These are phyloP conservation scores for Chaitophorus viminalis DNA, from an alignment of 2,888 invertebrate genomes.

Conservation along the genomic window DNA sequence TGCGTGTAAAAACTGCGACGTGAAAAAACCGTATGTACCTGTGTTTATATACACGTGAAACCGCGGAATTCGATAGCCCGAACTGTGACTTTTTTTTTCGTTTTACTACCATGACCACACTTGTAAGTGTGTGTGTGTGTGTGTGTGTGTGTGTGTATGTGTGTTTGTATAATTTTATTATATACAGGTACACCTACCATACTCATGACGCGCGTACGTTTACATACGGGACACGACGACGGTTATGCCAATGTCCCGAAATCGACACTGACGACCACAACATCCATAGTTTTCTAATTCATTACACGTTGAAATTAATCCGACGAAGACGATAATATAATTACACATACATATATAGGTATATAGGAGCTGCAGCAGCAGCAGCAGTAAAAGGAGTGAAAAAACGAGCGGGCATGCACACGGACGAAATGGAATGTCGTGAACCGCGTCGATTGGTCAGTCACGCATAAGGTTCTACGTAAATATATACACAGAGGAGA, in stretches of 20 bases:
- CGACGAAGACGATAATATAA: constrained; percentile 38
- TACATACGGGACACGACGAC: background rate
- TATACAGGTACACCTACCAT: background rate
- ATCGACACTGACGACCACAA: constrained; percentile 55
- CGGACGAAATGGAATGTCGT: constrained; percentile 17
- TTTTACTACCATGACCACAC: background rate
- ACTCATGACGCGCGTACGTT: background rate
- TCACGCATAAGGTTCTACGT: constrained; percentile 14
- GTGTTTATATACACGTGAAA: background rate
- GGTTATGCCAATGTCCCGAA: constrained; percentile 33
- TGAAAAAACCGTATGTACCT: background rate
- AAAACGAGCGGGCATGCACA: background rate
- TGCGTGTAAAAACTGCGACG: constrained; percentile 16
- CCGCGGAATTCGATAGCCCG: constrained; percentile 55
- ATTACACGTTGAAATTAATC: constrained; percentile 58
- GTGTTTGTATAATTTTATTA: background rate
- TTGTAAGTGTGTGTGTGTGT: background rate
- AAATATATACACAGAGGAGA: too few relatives aligned
- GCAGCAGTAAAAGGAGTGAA: background rate
- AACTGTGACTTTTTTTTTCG: constrained; percentile 28
- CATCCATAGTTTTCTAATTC: constrained; percentile 56
- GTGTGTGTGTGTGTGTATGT: background rate
- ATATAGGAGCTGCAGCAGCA: background rate
- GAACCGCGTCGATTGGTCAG: constrained; percentile 12
- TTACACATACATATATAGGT: background rate